phyloP scores from a whole-genome alignment of 2,797 vertebrate genomes.

The Sardinella longiceps region DNA sequence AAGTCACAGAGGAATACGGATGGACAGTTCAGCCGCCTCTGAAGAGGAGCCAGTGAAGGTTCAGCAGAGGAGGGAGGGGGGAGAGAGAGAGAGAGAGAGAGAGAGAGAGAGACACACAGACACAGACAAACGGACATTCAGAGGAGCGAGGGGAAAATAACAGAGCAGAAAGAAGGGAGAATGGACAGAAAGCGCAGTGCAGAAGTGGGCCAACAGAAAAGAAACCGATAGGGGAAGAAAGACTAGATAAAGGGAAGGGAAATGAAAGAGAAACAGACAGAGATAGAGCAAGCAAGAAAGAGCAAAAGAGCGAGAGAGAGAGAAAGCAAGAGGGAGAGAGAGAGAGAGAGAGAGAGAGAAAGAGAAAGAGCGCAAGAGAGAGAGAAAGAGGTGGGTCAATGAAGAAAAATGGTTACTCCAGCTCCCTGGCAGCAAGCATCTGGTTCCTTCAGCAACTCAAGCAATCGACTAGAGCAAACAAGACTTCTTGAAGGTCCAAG shows the following conservation, averaged over 20 bases:
- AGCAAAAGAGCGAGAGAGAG: neutral
- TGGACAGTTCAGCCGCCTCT: constrained; percentile 13
- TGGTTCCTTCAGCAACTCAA: neutral
- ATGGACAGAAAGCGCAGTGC: neutral
- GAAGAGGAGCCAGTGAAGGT: constrained; percentile 18
- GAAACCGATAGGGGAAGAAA: neutral
- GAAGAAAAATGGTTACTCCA: neutral
- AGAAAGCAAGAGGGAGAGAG: neutral
- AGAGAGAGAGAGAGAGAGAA: neutral
- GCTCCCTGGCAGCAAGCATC: neutral
- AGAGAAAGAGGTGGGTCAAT: neutral
- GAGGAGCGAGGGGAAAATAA: neutral
- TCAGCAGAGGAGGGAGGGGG: neutral
- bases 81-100: neutral
- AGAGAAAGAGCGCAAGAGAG: neutral
- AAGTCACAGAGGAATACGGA: constrained; percentile 19
- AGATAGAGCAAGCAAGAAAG: neutral
- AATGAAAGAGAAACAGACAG: neutral
- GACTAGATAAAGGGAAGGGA: neutral
- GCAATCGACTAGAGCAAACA: neutral
- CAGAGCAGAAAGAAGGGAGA: neutral
- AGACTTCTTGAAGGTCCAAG: neutral
- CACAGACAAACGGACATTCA: neutral
- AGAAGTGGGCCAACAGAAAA: neutral
- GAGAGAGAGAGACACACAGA: neutral